Percentiles rank a stretch among this genome's conserved stretches.
Evolutionary conservation across 2,888 invertebrate genomes (phyloP).

Genomic region (Pyralis farinalis): DNA sequence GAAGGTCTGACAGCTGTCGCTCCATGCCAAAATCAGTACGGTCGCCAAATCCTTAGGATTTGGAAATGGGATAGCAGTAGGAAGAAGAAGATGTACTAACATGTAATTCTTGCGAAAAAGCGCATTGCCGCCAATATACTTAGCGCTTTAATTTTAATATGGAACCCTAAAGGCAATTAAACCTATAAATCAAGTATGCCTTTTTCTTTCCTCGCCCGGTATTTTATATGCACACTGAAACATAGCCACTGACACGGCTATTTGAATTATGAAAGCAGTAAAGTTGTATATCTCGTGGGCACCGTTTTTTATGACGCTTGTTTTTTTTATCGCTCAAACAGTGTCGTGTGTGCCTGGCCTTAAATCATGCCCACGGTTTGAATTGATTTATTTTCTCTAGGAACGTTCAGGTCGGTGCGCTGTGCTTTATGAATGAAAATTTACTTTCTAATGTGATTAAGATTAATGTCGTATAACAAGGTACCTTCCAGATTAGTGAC

Average conservation of each 20-base stretch:
- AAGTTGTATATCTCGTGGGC: slow-evolving; percentile 67
- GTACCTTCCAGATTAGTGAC: no score
- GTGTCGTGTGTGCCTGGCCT: slow-evolving; percentile 44
- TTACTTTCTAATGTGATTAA: not conserved
- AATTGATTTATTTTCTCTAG: slow-evolving; percentile 45
- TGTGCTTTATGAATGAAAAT: slow-evolving; percentile 20
- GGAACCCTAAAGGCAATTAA: slow-evolving; percentile 56
- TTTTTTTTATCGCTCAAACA: slow-evolving; percentile 58
- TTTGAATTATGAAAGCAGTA: slow-evolving; percentile 75
- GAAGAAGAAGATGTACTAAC: no score
- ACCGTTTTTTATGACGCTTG: slow-evolving; percentile 57
- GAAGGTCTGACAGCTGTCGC: no score
- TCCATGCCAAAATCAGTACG: no score
- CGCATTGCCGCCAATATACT: no score
- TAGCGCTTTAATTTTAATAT: not conserved
- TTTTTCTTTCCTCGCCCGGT: slow-evolving; percentile 31
- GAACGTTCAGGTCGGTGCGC: not conserved
- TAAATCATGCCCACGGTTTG: slow-evolving; percentile 55
- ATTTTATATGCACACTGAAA: slow-evolving; percentile 43
- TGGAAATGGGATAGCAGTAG: no score
- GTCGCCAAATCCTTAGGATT: no score
- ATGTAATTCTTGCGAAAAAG: no score
- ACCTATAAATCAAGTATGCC: slow-evolving; percentile 66
- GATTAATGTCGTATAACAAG: no score
- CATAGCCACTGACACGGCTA: slow-evolving; percentile 55